Evolutionary conservation across 2,888 invertebrate species (phyloP), one percentile per base, ranked within the genome.

Genomic region (Trichopoda pennipes): DNA sequence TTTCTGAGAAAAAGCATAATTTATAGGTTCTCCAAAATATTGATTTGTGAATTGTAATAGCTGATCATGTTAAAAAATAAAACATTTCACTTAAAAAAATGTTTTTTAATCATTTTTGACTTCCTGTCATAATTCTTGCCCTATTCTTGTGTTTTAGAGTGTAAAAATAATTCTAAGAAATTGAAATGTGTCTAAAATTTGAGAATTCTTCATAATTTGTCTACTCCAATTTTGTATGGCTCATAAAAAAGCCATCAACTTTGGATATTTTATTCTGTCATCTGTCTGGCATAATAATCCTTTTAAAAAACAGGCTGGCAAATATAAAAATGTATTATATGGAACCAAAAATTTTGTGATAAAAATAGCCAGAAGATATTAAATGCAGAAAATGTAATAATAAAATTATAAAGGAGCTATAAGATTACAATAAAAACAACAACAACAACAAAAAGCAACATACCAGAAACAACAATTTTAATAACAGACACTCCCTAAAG

Each of bases 221-320:
- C 79, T 79, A 63, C 63, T 66, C 60, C 72, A 82, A 79, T 82
- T 79, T 75, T 60, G 49, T 44, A 77, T 28, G 73, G 53, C 44
- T 63, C 73, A 74, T 78, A 73, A 77, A 77, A 80, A 61, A 68
- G 68, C 58, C 70, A 55, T 78, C 58, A 78, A 53, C 55, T 61
- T 61, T 21, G 56, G 10, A 19, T 69, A 35, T 73, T 58, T 53
- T 32, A 77, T 66, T 78, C 68, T 79, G 75, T 82, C 82, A 82
- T 61, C 55, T 82, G 82, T 79, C 79, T 82, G 72, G 72, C 42
- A 72, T 63, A 75, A 79, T 82, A 79, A 70, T 72, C 75, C 70
- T 79, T 72, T 72, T 12, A n/a, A 21, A 51, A 44, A 32, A 42
- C 49, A 42, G 49, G 19, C 42, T 56, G 70, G 44, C 35, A 63